Base-by-base conservation (phyloP, 35 echinoderm and acorn worm genomes). In the Lytechinus pictus region DNA sequence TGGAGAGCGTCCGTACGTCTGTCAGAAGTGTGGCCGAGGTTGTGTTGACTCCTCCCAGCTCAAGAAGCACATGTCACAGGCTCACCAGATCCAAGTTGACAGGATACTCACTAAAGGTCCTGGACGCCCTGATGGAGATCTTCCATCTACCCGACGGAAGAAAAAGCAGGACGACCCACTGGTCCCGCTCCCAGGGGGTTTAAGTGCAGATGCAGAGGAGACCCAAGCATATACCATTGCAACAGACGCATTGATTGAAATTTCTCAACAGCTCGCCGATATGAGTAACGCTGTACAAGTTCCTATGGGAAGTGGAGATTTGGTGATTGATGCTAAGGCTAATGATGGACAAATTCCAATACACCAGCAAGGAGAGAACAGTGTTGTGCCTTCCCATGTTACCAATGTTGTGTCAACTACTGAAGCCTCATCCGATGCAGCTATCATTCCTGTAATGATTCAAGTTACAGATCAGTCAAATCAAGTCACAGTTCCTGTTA, bases 1-100 rank as follows among this genome's bases (percentile, higher is more conserved):
- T 10, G 92, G 92, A 16, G 92, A 93, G 54, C 52, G 92, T 27
- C 92, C 92, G 8, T 93, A 93, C 92, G 92, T 93, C 54, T 93
- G 92, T 28, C 54, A 93, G 53, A 13, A 55, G 55, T 93, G 92
- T 28, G 92, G 92, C 27, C 52, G 52, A 11, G 92, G 92, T 10
- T 93, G 92, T 53, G 53, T 57, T 9, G 92, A 93, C 27, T 93
- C 92, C 92, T 93, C 92, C 27, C 92, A 93, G 54, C 92, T 93
- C 27, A 93, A 93, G 54, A 93, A 93, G 92, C 92, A 93, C 92
- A 54, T 93, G 92, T 53, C 92, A 2, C 27, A 93, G 27, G 9
- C 28, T 10, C 88, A 90, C 88, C 33, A 52, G 27, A 90, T 90
- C 88, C 28, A 14, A 5, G 52, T 90, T 21, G 27, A 21, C 88